Evolutionary conservation across 1,140 invertebrate species (phyloP).

Genomic region (Geopemphigus sp.): DNA sequence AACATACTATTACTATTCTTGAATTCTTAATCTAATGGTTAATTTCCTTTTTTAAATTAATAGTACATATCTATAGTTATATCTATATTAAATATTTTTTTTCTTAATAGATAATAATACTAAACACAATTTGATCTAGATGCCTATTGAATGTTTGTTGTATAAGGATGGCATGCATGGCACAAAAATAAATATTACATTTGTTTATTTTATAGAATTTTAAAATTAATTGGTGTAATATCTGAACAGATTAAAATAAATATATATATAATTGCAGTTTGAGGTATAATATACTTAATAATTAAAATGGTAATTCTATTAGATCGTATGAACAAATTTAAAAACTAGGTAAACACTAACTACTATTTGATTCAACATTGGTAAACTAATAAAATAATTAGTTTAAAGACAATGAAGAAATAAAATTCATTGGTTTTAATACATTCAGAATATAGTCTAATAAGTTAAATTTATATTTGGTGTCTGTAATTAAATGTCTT

Average conservation of each 20-base stretch:
- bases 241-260: background rate
- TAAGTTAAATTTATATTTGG: constrained; percentile 5
- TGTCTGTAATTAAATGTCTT: constrained; percentile 1
- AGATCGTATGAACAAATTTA: background rate
- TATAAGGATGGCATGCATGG: too few relatives aligned
- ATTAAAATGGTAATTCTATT: constrained; percentile 3
- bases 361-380: background rate
- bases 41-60: too few relatives aligned
- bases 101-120: too few relatives aligned
- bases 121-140: too few relatives aligned
- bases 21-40: too few relatives aligned
- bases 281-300: background rate
- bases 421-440: constrained; percentile 6
- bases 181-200: too few relatives aligned
- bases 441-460: constrained; percentile 2
- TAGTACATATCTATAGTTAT: too few relatives aligned
- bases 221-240: too few relatives aligned
- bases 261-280: background rate
- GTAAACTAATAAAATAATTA: constrained; percentile 9
- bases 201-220: too few relatives aligned
- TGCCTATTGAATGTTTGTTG: too few relatives aligned
- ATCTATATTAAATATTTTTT: too few relatives aligned
- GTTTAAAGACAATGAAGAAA: background rate
- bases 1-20: too few relatives aligned
- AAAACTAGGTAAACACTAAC: background rate